Conservation (phyloP, 2,888 invertebrate genomes). For the Psococerastis gibbosa region DNA sequence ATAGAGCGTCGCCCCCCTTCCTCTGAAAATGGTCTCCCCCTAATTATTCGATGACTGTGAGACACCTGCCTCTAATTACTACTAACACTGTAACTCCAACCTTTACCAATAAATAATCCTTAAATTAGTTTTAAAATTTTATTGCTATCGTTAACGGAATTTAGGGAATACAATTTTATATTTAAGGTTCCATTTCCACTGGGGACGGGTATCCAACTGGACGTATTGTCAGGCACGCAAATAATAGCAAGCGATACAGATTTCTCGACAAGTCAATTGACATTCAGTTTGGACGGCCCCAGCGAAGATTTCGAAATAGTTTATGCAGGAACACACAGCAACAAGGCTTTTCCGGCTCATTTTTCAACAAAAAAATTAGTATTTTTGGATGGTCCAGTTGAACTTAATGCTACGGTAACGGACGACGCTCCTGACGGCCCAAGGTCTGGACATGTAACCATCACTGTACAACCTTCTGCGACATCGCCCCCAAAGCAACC, state of each 20-base stretch:
- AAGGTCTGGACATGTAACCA: background rate
- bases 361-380: background rate
- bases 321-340: background rate
- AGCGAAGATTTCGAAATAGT: background rate
- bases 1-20: too few species aligned
- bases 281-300: background rate
- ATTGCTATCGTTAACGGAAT: too few species aligned
- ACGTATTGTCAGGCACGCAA: too few species aligned
- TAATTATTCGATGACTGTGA: too few species aligned
- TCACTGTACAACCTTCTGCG: background rate
- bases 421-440: background rate
- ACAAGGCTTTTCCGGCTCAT: background rate
- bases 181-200: conserved; percentile 2
- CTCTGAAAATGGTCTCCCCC: too few species aligned
- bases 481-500: background rate
- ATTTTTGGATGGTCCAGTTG: background rate
- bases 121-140: too few species aligned
- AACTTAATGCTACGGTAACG: background rate
- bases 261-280: conserved; percentile 1
- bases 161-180: background rate
- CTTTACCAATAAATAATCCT: too few species aligned
- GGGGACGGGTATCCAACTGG: background rate
- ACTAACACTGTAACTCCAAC: too few species aligned
- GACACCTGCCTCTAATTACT: too few species aligned
- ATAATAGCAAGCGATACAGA: conserved; percentile 1